Conservation (phyloP, 1,140 invertebrate genomes). For the Drosophila virilis region DNA sequence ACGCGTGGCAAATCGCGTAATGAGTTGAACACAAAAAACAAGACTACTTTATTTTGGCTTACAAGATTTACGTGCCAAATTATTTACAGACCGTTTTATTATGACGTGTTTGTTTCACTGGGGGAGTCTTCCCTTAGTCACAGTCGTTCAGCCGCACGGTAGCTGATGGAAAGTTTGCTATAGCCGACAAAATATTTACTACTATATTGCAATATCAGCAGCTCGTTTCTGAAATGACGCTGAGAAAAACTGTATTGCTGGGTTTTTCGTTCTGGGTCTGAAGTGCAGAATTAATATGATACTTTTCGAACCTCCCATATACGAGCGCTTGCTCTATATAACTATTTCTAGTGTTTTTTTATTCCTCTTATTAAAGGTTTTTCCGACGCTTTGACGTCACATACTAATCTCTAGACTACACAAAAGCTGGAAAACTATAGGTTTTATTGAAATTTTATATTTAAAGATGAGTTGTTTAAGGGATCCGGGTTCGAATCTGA, state of each 20-base stretch:
- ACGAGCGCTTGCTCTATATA: neutral
- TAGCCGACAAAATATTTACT: neutral
- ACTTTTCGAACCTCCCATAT: neutral
- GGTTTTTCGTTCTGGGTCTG: neutral
- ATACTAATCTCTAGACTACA: neutral
- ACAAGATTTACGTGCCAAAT: constrained; percentile 1
- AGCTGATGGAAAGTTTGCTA: constrained; percentile 16
- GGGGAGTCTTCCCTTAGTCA: constrained; percentile 17
- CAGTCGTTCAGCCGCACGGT: neutral
- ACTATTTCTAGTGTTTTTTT: neutral
- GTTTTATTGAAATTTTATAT: neutral
- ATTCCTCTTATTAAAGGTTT: neutral
- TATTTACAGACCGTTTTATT: constrained; percentile 3
- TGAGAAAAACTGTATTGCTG: no score
- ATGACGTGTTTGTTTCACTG: constrained; percentile 4
- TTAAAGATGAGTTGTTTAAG: no score
- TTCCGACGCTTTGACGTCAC: constrained; percentile 8
- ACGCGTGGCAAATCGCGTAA: constrained; percentile 20
- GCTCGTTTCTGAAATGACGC: no score
- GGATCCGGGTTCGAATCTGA: neutral
- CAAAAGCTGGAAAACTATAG: neutral
- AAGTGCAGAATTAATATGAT: no score
- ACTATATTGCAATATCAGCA: neutral
- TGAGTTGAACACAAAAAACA: constrained; percentile 1
- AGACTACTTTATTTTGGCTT: neutral